A percentile compares a stretch with the other conserved stretches of the same genome.
Conservation (phyloP, 53 echinoderm and acorn worm species). For the Patiria pectinifera region DNA sequence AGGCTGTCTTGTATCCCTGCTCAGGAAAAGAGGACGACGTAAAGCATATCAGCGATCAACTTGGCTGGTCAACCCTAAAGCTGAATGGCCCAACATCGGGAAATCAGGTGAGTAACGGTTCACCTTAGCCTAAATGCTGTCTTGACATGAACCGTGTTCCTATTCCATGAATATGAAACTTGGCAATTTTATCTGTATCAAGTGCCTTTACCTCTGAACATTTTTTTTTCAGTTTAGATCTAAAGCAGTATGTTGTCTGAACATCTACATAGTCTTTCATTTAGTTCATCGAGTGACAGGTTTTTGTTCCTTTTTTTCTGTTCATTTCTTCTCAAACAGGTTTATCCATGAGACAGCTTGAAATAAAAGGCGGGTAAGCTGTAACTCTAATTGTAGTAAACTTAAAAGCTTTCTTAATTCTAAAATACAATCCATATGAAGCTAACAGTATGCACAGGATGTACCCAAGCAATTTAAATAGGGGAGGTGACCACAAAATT, state of each 20-base stretch:
- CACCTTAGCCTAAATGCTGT: not conserved
- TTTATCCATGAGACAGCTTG: constrained; percentile 76
- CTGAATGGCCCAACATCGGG: constrained; percentile 86
- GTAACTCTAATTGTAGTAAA: not conserved
- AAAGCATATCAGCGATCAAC: constrained; percentile 78
- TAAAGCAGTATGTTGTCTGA: no score
- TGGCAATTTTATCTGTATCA: no score
- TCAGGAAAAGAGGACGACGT: constrained; percentile 82
- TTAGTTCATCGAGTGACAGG: not conserved
- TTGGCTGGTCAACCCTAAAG: constrained; percentile 87
- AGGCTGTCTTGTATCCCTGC: constrained; percentile 21
- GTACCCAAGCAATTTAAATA: no score
- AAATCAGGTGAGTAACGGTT: constrained; percentile 78
- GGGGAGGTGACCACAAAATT: no score
- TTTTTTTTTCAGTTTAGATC: no score
- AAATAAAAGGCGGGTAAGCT: constrained; percentile 80
- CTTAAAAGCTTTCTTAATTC: not conserved
- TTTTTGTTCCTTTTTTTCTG: not conserved
- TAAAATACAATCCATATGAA: no score
- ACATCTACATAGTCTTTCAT: no score
- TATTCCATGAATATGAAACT: no score
- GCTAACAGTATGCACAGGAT: no score
- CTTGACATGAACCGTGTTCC: not conserved
- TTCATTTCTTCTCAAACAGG: constrained; percentile 64
- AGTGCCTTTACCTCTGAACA: no score